Conservation (phyloP, 2,113 vertebrate genomes). For the Psilopsiagon aurifrons region DNA sequence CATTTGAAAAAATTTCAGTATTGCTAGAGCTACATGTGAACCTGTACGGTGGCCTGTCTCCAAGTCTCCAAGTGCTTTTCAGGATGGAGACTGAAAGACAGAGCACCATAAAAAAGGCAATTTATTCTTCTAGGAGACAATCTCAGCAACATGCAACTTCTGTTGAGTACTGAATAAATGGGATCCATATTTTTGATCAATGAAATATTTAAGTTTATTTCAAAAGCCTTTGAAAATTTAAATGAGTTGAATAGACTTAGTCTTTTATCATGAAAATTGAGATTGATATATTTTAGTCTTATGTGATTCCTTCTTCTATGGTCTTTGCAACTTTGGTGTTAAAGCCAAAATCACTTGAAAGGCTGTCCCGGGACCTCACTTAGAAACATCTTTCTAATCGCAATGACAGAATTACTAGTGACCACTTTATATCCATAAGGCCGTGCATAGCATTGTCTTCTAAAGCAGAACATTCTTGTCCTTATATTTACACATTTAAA, state of each 20-base stretch:
- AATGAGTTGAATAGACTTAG: background rate
- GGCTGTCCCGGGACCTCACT: accelerated
- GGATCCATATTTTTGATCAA: background rate
- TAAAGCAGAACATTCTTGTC: background rate
- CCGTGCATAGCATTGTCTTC: background rate
- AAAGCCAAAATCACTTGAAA: background rate
- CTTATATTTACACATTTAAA: background rate
- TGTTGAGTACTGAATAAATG: background rate
- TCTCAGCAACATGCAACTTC: background rate
- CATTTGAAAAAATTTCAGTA: background rate
- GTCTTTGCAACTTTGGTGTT: background rate
- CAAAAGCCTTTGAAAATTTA: background rate
- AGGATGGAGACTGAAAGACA: background rate
- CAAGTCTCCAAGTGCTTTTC: background rate
- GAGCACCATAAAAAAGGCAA: background rate
- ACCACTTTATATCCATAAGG: background rate
- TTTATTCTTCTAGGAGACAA: background rate
- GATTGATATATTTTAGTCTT: background rate
- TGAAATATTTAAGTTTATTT: background rate
- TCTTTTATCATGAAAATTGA: background rate
- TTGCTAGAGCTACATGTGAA: background rate
- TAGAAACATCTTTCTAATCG: background rate
- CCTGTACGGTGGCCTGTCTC: background rate
- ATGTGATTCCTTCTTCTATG: background rate
- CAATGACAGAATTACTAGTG: background rate